Conservation (phyloP, 2,888 invertebrate species). For the Melanargia galathea region DNA sequence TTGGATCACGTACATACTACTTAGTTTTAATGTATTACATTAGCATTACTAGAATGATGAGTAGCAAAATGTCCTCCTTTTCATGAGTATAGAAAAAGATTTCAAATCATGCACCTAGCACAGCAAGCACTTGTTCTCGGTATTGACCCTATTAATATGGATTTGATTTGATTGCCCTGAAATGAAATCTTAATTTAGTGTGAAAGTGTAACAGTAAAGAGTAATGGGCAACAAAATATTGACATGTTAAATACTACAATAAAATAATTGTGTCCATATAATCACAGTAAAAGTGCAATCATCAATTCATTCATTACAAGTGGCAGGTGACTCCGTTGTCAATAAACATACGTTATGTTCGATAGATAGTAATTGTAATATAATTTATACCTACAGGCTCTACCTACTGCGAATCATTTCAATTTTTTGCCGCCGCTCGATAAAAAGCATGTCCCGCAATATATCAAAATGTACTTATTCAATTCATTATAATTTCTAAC, state of each 20-base stretch:
- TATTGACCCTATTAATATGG: too few relatives aligned
- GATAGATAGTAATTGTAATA: conserved; percentile 19
- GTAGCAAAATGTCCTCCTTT: too few relatives aligned
- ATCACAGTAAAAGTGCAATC: conserved; percentile 25
- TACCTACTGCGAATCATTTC: conserved; percentile 25
- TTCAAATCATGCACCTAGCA: too few relatives aligned
- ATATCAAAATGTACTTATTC: conserved; percentile 49
- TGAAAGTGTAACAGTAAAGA: conserved; percentile 13
- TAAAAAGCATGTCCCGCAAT: conserved; percentile 33
- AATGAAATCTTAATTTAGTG: conserved; percentile 8
- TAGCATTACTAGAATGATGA: too few relatives aligned
- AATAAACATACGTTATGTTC: conserved; percentile 28
- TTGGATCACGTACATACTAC: too few relatives aligned
- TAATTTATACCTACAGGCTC: conserved; percentile 30
- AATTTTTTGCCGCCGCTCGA: conserved; percentile 29
- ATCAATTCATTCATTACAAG: conserved; percentile 19
- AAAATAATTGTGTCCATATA: conserved; percentile 1
- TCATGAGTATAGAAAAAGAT: too few relatives aligned
- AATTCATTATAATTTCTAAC: conserved; percentile 51
- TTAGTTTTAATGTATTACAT: too few relatives aligned
- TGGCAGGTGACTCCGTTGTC: conserved; percentile 10
- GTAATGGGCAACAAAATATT: conserved; percentile 15
- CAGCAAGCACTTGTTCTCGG: too few relatives aligned
- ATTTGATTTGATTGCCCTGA: not conserved
- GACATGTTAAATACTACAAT: conserved; percentile 14